These are phyloP conservation scores for Trissolcus basalis DNA, from an alignment of 1,140 invertebrate species.

Conservation along the genomic window DNA sequence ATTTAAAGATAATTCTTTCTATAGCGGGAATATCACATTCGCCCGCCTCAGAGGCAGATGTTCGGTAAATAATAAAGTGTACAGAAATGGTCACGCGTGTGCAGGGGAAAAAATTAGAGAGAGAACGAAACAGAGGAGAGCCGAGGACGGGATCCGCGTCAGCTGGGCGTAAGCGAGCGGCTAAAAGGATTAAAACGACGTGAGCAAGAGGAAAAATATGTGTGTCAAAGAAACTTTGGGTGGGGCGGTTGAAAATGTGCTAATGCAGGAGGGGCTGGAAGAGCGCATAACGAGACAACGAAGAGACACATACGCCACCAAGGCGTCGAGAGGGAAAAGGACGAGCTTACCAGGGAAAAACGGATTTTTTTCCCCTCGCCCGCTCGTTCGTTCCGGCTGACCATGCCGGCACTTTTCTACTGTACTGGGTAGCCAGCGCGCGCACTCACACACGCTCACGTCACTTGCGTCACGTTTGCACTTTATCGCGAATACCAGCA, in stretches of 20 bases:
- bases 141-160: constrained; percentile 37
- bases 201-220: constrained; percentile 37
- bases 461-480: constrained; percentile 57
- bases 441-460: constrained; percentile 23
- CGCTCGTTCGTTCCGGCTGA: constrained; percentile 38
- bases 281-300: constrained; percentile 52
- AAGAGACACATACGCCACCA: constrained; percentile 38
- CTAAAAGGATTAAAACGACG: constrained; percentile 49
- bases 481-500: constrained; percentile 57
- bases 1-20: constrained; percentile 16
- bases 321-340: constrained; percentile 28
- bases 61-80: constrained; percentile 60
- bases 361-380: constrained; percentile 16
- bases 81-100: constrained; percentile 53
- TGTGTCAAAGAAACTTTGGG: constrained; percentile 41
- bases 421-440: constrained; percentile 7
- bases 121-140: constrained; percentile 1
- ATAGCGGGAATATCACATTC: constrained; percentile 17
- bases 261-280: constrained; percentile 17
- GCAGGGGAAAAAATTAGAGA: constrained; percentile 36
- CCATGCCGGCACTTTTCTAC: constrained; percentile 54
- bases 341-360: constrained; percentile 6
- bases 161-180: constrained; percentile 45
- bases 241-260: constrained; percentile 32
- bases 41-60: constrained; percentile 17